Percentiles rank a stretch among this genome's conserved stretches.
phyloP scores from a whole-genome alignment of 1,140 invertebrate genomes.

The Marisa cornuarietis region DNA sequence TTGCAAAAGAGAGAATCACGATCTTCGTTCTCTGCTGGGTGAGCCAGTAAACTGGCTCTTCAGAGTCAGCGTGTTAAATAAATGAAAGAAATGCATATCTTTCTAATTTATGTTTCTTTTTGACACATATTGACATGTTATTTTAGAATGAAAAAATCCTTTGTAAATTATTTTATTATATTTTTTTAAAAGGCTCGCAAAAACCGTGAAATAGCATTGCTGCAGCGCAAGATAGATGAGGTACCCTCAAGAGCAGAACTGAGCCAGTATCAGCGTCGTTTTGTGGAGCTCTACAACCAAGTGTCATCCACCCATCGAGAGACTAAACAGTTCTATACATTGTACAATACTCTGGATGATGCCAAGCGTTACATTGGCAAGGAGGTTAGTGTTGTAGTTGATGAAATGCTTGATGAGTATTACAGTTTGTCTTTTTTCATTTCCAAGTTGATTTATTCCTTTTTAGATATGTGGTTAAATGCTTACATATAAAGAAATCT shows the following conservation, averaged over 20 bases:
- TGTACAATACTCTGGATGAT: conserved; percentile 96
- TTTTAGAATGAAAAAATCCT: background rate
- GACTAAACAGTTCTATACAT: conserved; percentile 96
- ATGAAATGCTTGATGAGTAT: background rate
- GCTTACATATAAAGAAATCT: background rate
- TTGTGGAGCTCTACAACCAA: conserved; percentile 94
- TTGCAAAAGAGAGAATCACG: too few species aligned
- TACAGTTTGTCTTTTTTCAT: background rate
- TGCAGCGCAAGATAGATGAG: conserved; percentile 86
- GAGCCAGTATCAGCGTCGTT: conserved; percentile 92
- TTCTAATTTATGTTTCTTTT: too few species aligned
- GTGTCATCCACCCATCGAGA: conserved; percentile 94
- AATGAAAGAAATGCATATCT: too few species aligned
- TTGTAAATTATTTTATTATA: background rate
- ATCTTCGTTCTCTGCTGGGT: too few species aligned
- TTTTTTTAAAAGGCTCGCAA: conserved; percentile 73
- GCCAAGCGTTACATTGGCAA: conserved; percentile 90
- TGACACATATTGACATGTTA: background rate
- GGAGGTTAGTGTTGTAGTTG: conserved; percentile 73
- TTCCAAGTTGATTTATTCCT: background rate
- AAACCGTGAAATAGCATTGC: conserved; percentile 82
- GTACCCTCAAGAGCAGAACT: conserved; percentile 91
- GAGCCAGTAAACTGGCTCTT: too few species aligned
- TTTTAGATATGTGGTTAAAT: background rate
- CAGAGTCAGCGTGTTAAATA: too few species aligned